A percentile compares a stretch with the other conserved stretches of the same genome.
phyloP scores from a whole-genome alignment of 2,797 vertebrate species.

The Hemitrygon akajei region DNA sequence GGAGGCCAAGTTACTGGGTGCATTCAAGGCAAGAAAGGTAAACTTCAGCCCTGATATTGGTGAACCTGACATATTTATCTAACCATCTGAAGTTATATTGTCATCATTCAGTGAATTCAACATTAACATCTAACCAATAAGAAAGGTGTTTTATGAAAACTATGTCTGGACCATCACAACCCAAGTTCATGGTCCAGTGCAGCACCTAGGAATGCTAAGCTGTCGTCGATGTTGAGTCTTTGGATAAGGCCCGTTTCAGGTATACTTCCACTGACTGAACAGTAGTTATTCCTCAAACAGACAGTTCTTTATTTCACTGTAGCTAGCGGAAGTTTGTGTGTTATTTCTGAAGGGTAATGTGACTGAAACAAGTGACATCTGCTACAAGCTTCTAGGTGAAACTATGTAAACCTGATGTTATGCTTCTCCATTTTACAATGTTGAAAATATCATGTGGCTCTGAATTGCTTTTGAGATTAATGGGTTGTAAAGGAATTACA shows the following conservation, averaged over 20 bases:
- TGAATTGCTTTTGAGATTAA: neutral
- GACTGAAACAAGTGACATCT: no score
- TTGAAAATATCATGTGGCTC: neutral
- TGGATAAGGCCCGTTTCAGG: no score
- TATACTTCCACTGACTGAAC: neutral
- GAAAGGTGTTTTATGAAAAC: neutral
- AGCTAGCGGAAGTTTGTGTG: neutral
- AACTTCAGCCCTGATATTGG: no score
- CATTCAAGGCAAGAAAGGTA: no score
- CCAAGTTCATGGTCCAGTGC: neutral
- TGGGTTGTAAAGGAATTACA: neutral
- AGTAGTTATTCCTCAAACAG: neutral
- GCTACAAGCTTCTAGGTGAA: no score
- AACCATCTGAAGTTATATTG: no score
- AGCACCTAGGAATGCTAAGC: neutral
- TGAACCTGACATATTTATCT: no score
- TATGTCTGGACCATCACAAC: neutral
- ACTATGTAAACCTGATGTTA: neutral
- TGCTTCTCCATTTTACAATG: neutral
- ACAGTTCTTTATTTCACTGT: neutral
- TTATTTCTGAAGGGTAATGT: no score
- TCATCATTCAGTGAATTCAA: neutral
- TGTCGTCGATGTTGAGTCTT: neutral
- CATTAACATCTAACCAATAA: neutral
- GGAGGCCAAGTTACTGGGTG: no score